Percentiles rank a stretch among this genome's conserved stretches.
phyloP scores from a whole-genome alignment of 2,888 invertebrate species.

The Hirtodrosophila alboralis region DNA sequence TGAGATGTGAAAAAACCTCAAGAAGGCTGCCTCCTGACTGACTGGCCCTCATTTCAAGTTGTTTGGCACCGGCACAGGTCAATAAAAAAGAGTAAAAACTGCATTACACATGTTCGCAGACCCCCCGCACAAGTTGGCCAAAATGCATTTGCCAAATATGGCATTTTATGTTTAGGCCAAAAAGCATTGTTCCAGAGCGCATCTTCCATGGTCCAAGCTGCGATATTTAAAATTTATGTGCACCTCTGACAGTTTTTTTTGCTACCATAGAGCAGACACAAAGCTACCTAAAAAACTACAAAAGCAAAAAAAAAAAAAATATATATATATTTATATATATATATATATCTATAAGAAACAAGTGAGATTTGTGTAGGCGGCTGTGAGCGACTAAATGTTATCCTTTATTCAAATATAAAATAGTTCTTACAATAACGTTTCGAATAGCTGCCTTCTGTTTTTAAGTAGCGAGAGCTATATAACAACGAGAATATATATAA shows the following conservation, averaged over 20 bases:
- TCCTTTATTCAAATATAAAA: no score
- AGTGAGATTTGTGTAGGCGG: no score
- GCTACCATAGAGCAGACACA: conserved; percentile 35
- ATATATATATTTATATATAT: no score
- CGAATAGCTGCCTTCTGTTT: no score
- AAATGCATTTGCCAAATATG: conserved; percentile 59
- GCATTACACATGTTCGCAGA: conserved; percentile 51
- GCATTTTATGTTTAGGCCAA: conserved; percentile 41
- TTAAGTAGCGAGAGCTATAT: no score
- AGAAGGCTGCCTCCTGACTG: no score
- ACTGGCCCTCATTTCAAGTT: conserved; percentile 16
- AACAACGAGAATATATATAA: no score
- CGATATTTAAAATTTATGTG: conserved; percentile 76
- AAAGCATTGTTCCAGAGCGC: conserved; percentile 56
- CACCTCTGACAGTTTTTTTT: conserved; percentile 51
- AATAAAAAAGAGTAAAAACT: conserved; percentile 80
- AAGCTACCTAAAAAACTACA: conserved; percentile 18
- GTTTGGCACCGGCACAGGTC: conserved; percentile 62
- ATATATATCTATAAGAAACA: no score
- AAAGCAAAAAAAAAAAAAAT: conserved; percentile 6
- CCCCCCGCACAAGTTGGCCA: conserved; percentile 26
- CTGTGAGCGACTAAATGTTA: no score
- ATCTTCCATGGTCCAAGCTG: conserved; percentile 51
- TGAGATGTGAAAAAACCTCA: no score
- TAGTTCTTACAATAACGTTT: no score